Base-by-base conservation (phyloP, 2,888 invertebrate species). In the Ganaspis brasiliensis region DNA sequence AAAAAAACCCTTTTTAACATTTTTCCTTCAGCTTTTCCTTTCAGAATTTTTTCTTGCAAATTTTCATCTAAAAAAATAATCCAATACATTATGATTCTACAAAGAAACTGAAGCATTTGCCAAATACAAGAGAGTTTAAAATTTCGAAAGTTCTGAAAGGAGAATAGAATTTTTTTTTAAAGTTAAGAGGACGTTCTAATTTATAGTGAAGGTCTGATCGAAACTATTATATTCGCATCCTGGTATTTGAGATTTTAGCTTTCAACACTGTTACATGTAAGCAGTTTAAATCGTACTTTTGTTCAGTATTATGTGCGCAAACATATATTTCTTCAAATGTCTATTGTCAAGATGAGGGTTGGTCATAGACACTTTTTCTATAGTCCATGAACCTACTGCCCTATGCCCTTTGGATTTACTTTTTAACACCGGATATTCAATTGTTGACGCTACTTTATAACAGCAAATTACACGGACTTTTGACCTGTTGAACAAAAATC, bases 261-360 rank as follows among this genome's bases (percentile, higher is more conserved):
- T 67, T 67, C 63, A 74, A 72, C 75, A 77, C 79, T 81, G 85
- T 84, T 84, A 86, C 86, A 85, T 83, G 86, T 85, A 85, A 85
- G 83, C 86, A 86, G 85, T 86, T 67, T 86, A 84, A 82, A 85
- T 83, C 83, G 85, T 59, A 81, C 82, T 82, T 83, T 86, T 86
- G 85, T 86, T 79, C 84, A 72, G 71, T 61, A 83, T 85, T 83
- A 82, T 83, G 71, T 72, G 76, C 59, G 75, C 80, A 86, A 86
- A 86, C 82, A 84, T 82, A 83, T 82, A 82, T 85, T 87, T 84
- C 85, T 84, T 83, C 81, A 81, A 81, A 83, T 80, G 82, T 80
- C 85, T 81, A 86, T 87, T 86, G 86, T 86, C 73, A 45, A 70
- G 57, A 52, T 52, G 52, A 40, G 61, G 73, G 78, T 59, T 76